Evolutionary conservation across 2,113 vertebrate genomes (phyloP), one percentile per base, ranked within the genome.

Genomic region (Otus sunia): DNA sequence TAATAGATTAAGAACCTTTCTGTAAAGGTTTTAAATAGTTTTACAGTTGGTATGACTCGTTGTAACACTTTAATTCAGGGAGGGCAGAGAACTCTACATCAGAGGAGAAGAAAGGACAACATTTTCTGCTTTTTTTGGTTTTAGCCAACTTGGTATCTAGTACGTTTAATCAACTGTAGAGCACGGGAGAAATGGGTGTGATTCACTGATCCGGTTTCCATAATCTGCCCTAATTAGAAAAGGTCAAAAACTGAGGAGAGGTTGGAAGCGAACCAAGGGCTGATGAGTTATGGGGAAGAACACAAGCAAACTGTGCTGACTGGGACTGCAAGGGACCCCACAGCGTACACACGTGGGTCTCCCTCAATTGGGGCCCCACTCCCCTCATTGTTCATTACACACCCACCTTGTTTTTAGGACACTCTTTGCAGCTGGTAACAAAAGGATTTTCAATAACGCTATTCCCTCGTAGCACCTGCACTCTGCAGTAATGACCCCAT

Each of bases 281-380:
- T 73, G 58, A 5, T 11, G 39, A 47, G 72, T 25, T 18, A 6
- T 0, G 16, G 53, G 55, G 52, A 59, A 76, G 16, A 68, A 29
- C 12, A 1, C 1, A 0, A 6, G 58, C 14, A 43, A 29, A 55
- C 34, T 36, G 27, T 0, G 2, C 55, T 45, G 66, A 22, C 32
- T 21, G 32, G 43, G 16, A 12, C 14, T 30, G 77, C 37, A 58
- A 41, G 49, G 30, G 36, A 69, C 23, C n/a, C 26, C 39, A 18
- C 6, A 5, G 37, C 0, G 13, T 10, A 36, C 75, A 25, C 11
- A n/a, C 32, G 5, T 5, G n/a, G 45, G 43, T 11, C 43, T 52
- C 22, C 64, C 10, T 12, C 10, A 27, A 27, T 9, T 5, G 1
- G 56, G 43, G 49, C 17, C 29, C n/a, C 19, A 2, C 12, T 43